Conservation (phyloP, 2,113 vertebrate genomes). For the Corvus hawaiiensis region DNA sequence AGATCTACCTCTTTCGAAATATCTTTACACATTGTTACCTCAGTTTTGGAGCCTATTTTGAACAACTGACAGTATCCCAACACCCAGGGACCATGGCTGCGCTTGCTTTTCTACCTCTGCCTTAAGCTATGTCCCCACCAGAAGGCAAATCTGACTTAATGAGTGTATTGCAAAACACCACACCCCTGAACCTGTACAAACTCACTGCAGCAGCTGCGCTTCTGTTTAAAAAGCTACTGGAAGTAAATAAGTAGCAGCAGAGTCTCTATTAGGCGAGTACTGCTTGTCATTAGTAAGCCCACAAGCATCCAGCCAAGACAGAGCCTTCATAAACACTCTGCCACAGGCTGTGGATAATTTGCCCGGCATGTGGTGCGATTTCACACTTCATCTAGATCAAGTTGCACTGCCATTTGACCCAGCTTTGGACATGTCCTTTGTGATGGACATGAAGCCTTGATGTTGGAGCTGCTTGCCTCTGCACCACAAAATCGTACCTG, state of each 20-base stretch:
- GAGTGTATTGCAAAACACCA: neutral
- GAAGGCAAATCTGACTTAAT: neutral
- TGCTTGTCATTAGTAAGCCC: neutral
- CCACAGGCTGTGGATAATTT: neutral
- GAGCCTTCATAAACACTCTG: neutral
- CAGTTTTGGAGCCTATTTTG: neutral
- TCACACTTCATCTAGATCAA: neutral
- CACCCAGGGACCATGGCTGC: neutral
- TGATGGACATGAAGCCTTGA: neutral
- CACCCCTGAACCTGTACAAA: neutral
- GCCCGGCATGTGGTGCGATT: neutral
- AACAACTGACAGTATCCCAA: neutral
- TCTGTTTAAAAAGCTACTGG: neutral
- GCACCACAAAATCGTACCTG: neutral
- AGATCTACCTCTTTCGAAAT: neutral
- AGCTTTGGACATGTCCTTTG: neutral
- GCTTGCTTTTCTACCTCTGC: neutral
- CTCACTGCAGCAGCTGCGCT: neutral
- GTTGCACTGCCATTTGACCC: neutral
- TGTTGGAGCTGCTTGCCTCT: neutral
- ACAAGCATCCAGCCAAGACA: neutral
- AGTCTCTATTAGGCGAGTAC: neutral
- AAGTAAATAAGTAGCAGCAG: neutral
- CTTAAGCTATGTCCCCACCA: neutral
- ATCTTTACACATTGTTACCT: neutral